Base-by-base conservation (phyloP, 23 tunicate species). In the Ascidia mentula region DNA sequence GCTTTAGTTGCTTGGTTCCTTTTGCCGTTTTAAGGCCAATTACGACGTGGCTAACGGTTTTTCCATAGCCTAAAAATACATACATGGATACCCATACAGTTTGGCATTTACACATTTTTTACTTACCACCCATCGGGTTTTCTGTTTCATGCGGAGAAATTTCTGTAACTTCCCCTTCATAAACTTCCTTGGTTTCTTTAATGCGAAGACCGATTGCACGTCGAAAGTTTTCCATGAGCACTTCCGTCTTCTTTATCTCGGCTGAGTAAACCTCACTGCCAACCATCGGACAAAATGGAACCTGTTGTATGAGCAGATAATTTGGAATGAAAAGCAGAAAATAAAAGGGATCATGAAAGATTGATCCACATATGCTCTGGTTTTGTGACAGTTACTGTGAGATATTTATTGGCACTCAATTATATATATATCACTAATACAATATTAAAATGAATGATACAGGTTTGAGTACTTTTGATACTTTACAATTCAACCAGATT, bases 221-320 rank as follows among this genome's bases (percentile, higher is more conserved):
- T 0, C 99, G 82, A 45, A 91, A 96, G 65, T 96, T 91, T 69
- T 96, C 99, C 97, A 96, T 96, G 46, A 96, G 70, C 2, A 96
- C 99, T 77, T 96, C 99, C 1, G 99, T 96, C 53, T 96, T 96
- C 46, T 96, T 96, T 32, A 96, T 96, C 74, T 96, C 99, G 0
- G 97, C 79, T 28, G 99, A 96, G 72, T 96, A 96, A 8, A 96
- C 99, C 81, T 96, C 99, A 40, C 97, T 91, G 18, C 97, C 99
- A 24, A 96, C 97, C 93, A 96, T 96, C 8, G 99, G 99, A 59
- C 99, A 96, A 72, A 96, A 96, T 34, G 99, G 99, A 76, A 96
- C 99, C 98, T 93, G 17, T 6, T 32, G 15, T 13, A 73, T 32
- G 35, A 45, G 18, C n/a, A 73, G 36, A 20, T 13, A 69, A 31